Conservation (phyloP, 1,140 invertebrate species). For the Lethocerus indicus region DNA sequence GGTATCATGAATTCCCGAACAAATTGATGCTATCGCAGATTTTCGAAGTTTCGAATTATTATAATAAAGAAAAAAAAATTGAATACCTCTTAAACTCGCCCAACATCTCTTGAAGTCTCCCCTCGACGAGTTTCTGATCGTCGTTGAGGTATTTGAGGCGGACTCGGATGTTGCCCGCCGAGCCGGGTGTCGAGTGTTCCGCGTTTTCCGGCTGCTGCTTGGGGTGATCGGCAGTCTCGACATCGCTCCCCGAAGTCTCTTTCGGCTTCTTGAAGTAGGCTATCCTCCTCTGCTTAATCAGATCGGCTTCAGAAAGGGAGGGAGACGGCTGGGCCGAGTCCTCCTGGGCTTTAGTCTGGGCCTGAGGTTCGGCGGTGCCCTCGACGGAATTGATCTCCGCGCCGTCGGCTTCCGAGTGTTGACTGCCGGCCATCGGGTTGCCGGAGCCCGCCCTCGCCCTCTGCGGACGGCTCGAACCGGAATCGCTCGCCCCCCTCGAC, state of each 20-base stretch:
- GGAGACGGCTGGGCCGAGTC: not conserved
- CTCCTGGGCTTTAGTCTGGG: not conserved
- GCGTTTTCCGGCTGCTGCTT: not conserved
- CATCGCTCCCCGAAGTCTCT: not conserved
- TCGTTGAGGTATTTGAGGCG: conserved; percentile 77
- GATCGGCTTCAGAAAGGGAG: not conserved
- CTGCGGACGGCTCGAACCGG: not conserved
- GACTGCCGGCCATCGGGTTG: not conserved
- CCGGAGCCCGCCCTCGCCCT: not conserved
- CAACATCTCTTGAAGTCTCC: conserved; percentile 51
- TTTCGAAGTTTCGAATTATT: too few relatives aligned
- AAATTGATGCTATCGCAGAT: too few relatives aligned
- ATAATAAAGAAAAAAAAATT: conserved; percentile 15
- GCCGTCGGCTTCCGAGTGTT: not conserved
- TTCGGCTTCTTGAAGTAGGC: not conserved
- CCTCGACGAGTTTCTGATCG: conserved; percentile 61
- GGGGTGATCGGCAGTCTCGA: not conserved
- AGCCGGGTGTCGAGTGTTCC: not conserved
- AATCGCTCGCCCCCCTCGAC: conserved; percentile 11
- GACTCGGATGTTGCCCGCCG: conserved; percentile 41
- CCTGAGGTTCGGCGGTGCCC: too few relatives aligned
- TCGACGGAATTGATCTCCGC: not conserved
- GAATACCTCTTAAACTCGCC: conserved; percentile 72
- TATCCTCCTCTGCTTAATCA: not conserved
- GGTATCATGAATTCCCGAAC: too few relatives aligned